Evolutionary conservation across 2,797 vertebrate species (phyloP).

Genomic region (Choloepus didactylus): DNA sequence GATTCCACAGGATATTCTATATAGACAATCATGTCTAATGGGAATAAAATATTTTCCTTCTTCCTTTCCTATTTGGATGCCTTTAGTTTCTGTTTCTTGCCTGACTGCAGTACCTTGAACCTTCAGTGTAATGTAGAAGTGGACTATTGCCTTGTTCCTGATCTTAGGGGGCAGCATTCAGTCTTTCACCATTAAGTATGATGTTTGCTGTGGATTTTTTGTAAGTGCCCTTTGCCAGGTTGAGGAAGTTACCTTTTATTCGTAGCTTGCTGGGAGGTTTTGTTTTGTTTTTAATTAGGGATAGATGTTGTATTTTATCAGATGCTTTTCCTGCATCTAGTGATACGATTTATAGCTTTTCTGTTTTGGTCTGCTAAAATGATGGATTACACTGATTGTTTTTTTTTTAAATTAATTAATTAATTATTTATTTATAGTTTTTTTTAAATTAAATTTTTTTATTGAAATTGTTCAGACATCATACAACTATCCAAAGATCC

Average conservation of each 20-base stretch:
- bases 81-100: neutral
- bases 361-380: too few species aligned
- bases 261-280: neutral
- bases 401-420: too few species aligned
- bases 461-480: too few species aligned
- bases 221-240: neutral
- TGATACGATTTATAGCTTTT: too few species aligned
- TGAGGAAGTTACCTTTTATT: neutral
- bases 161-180: neutral
- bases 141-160: neutral
- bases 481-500: too few species aligned
- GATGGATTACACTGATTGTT: too few species aligned
- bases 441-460: too few species aligned
- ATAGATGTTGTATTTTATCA: neutral
- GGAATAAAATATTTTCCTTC: constrained; percentile 57
- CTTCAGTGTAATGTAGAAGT: neutral
- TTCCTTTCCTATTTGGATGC: constrained; percentile 37
- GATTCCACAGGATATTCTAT: neutral
- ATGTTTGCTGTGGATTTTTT: neutral
- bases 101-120: neutral
- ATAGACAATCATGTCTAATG: neutral
- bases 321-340: neutral
- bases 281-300: neutral
- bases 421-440: too few species aligned
- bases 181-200: neutral